Evolutionary conservation across 30 jellyfish, hydroid and myxozoan genomes (phyloP).

Genomic region (Clytia hemisphaerica): DNA sequence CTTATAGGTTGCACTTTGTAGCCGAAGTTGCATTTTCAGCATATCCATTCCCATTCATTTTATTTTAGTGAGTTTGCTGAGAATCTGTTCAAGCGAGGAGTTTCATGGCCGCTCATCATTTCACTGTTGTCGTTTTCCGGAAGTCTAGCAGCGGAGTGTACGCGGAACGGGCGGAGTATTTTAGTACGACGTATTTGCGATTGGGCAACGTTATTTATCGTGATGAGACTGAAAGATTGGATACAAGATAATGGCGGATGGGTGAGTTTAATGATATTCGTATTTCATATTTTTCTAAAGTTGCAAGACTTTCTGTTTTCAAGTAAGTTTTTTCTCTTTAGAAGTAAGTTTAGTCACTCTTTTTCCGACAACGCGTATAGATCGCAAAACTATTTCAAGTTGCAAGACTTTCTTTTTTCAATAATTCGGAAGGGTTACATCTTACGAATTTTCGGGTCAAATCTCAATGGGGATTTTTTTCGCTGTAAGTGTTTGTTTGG

Average conservation of each 20-base stretch:
- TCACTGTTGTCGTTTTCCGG: constrained; percentile 21
- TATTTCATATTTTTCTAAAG: too few species aligned
- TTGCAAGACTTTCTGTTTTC: too few species aligned
- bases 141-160: constrained; percentile 35
- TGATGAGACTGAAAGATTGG: constrained; percentile 25
- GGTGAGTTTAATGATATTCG: too few species aligned
- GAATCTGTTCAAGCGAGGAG: constrained; percentile 8
- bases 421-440: background rate
- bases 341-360: background rate
- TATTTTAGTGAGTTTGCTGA: constrained; percentile 23
- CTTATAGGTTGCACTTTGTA: background rate
- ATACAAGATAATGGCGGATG: constrained; percentile 10
- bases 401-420: background rate
- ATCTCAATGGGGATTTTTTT: too few species aligned
- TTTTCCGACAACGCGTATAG: background rate
- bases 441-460: background rate
- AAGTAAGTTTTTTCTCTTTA: background rate
- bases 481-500: too few species aligned
- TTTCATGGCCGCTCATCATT: constrained; percentile 27
- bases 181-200: constrained; percentile 32
- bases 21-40: background rate
- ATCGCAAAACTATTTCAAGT: background rate
- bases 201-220: constrained; percentile 28
- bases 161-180: constrained; percentile 20
- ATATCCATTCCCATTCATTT: background rate